Evolutionary conservation across 2,113 vertebrate genomes (phyloP).

Genomic region (Eolophus roseicapilla): DNA sequence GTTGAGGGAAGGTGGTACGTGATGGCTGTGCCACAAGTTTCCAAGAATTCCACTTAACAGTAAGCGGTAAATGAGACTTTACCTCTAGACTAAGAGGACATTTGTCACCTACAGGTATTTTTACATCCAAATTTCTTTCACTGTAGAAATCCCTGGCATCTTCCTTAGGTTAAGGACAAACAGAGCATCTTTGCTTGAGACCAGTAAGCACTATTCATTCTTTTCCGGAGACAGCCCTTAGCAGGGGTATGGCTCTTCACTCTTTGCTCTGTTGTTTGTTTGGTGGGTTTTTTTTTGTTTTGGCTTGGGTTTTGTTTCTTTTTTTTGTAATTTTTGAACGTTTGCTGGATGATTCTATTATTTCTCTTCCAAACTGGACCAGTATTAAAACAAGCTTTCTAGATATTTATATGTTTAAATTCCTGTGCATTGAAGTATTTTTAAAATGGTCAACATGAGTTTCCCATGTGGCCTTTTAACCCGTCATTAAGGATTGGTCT

Average conservation of each 20-base stretch:
- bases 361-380: not conserved
- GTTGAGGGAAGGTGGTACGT: rapidly evolving
- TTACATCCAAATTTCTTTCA: not conserved
- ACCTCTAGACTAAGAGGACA: not conserved
- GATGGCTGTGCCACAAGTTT: not conserved
- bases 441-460: not conserved
- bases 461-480: not conserved
- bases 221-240: not conserved
- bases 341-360: not conserved
- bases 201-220: not conserved
- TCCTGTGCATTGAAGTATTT: not conserved
- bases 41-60: not conserved
- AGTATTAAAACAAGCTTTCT: not conserved
- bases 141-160: not conserved
- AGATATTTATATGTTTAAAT: not conserved
- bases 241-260: not conserved
- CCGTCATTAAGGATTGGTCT: not conserved
- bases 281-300: not conserved
- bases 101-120: not conserved
- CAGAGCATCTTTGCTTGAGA: not conserved
- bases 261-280: not conserved
- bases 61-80: not conserved
- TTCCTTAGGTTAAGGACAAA: not conserved
- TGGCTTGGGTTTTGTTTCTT: not conserved
- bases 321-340: not conserved